A percentile compares a stretch with the other conserved stretches of the same genome.
Conservation (phyloP, 2,888 invertebrate species). For the Schizaphis graminum region DNA sequence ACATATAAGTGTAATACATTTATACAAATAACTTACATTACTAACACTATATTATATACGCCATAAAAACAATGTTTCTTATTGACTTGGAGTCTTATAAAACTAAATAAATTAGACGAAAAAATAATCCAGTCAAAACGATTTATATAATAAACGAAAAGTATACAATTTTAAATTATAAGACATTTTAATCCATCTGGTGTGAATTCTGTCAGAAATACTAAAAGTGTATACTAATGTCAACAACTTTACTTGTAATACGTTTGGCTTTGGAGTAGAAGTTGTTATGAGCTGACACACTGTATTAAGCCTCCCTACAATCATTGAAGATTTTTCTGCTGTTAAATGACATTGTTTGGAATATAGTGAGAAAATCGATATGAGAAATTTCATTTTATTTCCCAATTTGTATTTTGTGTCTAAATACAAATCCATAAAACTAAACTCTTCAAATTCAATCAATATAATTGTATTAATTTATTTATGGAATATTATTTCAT, state of each 20-base stretch:
- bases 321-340: slow-evolving; percentile 4
- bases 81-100: background rate
- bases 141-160: slow-evolving; percentile 1
- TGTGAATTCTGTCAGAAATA: slow-evolving; percentile 30
- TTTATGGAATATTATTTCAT: background rate
- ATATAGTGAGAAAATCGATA: slow-evolving; percentile 7
- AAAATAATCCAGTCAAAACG: slow-evolving; percentile 27
- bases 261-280: slow-evolving; percentile 17
- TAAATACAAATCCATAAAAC: slow-evolving; percentile 1
- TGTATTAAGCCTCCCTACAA: background rate
- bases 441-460: background rate
- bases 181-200: slow-evolving; percentile 37
- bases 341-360: background rate
- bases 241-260: slow-evolving; percentile 43
- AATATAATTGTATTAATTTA: background rate
- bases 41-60: background rate
- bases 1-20: background rate
- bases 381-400: slow-evolving; percentile 2
- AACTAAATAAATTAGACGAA: background rate
- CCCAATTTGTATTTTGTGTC: background rate
- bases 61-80: background rate
- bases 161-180: slow-evolving; percentile 34
- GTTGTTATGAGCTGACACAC: slow-evolving; percentile 41
- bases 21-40: background rate
- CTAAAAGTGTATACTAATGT: slow-evolving; percentile 41